A percentile compares a stretch with the other conserved stretches of the same genome.
phyloP scores from a whole-genome alignment of 2,888 invertebrate species.

The Tanytarsus gracilentus region DNA sequence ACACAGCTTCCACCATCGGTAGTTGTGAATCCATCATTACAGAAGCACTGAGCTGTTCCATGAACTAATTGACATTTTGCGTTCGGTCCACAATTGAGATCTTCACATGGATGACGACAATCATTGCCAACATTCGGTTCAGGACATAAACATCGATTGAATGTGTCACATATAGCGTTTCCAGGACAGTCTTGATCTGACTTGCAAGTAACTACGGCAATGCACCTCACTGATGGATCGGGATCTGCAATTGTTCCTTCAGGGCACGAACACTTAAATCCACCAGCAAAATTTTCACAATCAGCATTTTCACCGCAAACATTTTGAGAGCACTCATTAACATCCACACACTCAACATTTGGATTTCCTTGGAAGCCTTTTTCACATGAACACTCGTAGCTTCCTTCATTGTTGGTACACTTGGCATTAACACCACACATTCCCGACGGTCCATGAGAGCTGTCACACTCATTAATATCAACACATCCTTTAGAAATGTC shows the following conservation, averaged over 20 bases:
- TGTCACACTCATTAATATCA: constrained; percentile 86
- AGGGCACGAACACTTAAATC: constrained; percentile 71
- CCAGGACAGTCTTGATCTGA: constrained; percentile 75
- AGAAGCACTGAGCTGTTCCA: constrained; percentile 74
- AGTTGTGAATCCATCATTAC: constrained; percentile 72
- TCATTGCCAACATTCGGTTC: constrained; percentile 87
- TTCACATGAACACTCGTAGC: constrained; percentile 72
- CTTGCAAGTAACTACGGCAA: constrained; percentile 70
- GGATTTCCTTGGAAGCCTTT: constrained; percentile 81
- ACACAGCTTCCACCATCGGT: constrained; percentile 64
- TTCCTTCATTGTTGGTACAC: constrained; percentile 72
- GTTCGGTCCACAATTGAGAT: constrained; percentile 72
- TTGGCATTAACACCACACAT: constrained; percentile 75
- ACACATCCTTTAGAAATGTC: constrained; percentile 84
- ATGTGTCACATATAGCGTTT: constrained; percentile 73
- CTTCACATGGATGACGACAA: constrained; percentile 89
- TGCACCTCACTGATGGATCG: constrained; percentile 66
- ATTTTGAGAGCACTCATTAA: constrained; percentile 69
- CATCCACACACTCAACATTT: constrained; percentile 67
- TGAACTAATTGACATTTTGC: constrained; percentile 81
- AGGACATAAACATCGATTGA: constrained; percentile 74
- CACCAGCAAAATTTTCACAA: constrained; percentile 69
- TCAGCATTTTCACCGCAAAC: constrained; percentile 73
- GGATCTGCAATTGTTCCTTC: constrained; percentile 73
- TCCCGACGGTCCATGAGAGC: constrained; percentile 64